Conservation (phyloP, 2,113 vertebrate genomes). For the Esox niger region DNA sequence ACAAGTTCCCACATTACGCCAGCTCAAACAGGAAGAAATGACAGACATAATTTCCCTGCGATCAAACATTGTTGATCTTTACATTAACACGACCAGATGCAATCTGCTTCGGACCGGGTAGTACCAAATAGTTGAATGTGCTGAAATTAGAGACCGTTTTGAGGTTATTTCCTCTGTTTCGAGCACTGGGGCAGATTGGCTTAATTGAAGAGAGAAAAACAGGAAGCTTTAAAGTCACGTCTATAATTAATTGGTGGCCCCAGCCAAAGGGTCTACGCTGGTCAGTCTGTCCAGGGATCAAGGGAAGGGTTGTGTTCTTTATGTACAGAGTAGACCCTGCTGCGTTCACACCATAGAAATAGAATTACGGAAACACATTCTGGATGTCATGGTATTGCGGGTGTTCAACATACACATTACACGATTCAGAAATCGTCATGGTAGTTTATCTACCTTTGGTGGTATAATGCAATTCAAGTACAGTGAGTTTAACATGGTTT, state of each 20-base stretch:
- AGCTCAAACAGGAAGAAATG: constrained; percentile 76
- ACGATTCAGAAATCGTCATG: no score
- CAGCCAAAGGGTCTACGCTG: constrained; percentile 66
- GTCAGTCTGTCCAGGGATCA: constrained; percentile 53
- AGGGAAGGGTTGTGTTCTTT: constrained; percentile 52
- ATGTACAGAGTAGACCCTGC: not conserved
- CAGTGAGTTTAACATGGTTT: no score
- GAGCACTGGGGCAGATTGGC: constrained; percentile 66
- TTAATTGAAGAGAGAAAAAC: constrained; percentile 78
- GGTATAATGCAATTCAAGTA: no score
- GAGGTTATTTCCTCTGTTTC: constrained; percentile 74
- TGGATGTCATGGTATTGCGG: constrained; percentile 12
- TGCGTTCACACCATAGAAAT: not conserved
- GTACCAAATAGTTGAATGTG: constrained; percentile 71
- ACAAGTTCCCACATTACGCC: constrained; percentile 75
- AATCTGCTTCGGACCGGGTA: constrained; percentile 57
- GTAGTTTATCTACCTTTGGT: no score
- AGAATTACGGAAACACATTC: no score
- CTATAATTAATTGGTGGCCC: constrained; percentile 78
- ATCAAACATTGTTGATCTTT: constrained; percentile 73
- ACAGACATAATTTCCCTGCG: constrained; percentile 75
- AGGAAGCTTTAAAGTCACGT: constrained; percentile 79
- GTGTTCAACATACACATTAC: no score
- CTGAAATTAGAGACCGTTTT: constrained; percentile 75
- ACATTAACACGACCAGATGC: constrained; percentile 70